Evolutionary conservation across 1,140 invertebrate species (phyloP), one percentile per base, ranked within the genome.

Genomic region (Pogonognathellus flavescens): DNA sequence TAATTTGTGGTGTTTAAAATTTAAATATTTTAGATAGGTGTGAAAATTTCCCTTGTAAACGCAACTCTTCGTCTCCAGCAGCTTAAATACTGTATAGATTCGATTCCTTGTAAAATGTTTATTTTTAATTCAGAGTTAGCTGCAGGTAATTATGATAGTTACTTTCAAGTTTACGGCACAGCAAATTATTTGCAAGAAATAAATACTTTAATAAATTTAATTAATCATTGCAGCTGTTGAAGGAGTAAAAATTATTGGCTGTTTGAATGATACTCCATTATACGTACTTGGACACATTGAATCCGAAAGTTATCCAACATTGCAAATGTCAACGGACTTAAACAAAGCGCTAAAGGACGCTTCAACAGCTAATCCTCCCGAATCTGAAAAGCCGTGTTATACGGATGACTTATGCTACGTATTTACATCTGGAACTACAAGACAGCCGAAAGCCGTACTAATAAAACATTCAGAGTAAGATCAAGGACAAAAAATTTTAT

Each of bases 351-450:
- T 86, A 5, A 59, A 82, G 18, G 52, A 31, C 14, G 59, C 31
- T 13, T 80, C 86, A 18, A 25, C 10, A 5, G 9, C 55, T 3
- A 66, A 53, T 5, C 86, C 88, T 1, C n/a, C 25, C 3, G 10
- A 50, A 13, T 10, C 25, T 7, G 18, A 82, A n/a, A 14, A 16
- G 0, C 82, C 92, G 10, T 91, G 92, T 66, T 94, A 94, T 89
- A 92, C 93, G 83, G 94, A 95, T 89, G 93, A 93, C 66, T 89
- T 95, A 3, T 90, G 95, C 14, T 95, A 99, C 90, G 96, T 98
- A 88, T 97, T 96, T 90, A 98, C 97, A 1, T 97, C 96, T 62
- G 97, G 96, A 9, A 98, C 97, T 25, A 98, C 97, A 25, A 96
- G 96, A 50, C 92, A 97, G 96, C 86, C 86, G 10, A 87, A 87